A percentile compares a stretch with the other conserved stretches of the same genome.
Conservation (phyloP, 2,797 vertebrate genomes). For the Syndactyla subalaris region DNA sequence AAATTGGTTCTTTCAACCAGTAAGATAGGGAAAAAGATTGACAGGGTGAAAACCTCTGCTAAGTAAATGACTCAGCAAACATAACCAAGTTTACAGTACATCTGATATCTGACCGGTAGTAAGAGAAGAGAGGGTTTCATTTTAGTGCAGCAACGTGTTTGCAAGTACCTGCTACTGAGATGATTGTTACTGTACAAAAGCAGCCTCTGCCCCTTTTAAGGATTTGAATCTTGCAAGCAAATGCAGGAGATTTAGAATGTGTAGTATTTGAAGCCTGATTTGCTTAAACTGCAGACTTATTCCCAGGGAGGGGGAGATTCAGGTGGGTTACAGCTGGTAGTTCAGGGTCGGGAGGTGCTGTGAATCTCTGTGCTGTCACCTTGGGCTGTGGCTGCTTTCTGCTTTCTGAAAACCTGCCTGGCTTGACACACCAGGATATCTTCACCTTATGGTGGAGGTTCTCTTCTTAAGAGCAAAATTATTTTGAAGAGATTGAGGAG, state of each 20-base stretch:
- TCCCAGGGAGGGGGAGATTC: not conserved
- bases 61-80: not conserved
- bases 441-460: not conserved
- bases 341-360: not conserved
- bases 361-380: not conserved
- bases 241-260: not conserved
- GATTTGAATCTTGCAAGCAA: not conserved
- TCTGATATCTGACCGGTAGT: not conserved
- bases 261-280: not conserved
- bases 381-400: not conserved
- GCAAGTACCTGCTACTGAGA: not conserved
- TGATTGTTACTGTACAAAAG: not conserved
- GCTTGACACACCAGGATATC: not conserved
- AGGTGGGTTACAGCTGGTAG: not conserved
- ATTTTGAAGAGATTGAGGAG: not conserved
- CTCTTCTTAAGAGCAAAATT: not conserved
- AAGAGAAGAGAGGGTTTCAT: not conserved
- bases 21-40: not conserved
- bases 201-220: not conserved
- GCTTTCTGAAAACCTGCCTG: conserved; percentile 4
- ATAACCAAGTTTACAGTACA: not conserved
- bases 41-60: not conserved
- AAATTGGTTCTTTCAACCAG: not conserved
- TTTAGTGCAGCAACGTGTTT: not conserved
- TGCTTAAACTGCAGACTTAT: not conserved